A percentile compares a stretch with the other conserved stretches of the same genome.
phyloP scores from a whole-genome alignment of 1,140 invertebrate species.

The Sarcophaga bullata region DNA sequence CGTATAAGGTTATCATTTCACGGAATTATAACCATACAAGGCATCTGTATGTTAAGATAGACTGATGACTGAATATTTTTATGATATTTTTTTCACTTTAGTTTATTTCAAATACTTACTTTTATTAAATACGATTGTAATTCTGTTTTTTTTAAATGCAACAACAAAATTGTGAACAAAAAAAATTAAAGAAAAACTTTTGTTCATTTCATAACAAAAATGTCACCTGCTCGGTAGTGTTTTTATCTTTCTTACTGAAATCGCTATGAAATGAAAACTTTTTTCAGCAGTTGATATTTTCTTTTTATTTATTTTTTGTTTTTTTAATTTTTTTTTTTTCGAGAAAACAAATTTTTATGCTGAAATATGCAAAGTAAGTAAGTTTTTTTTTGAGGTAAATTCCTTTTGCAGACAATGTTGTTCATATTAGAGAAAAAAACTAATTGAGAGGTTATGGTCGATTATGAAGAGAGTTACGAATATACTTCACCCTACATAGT shows the following conservation, averaged over 20 bases:
- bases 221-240: conserved; percentile 2
- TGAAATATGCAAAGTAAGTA: background rate
- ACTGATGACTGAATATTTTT: too few relatives aligned
- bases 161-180: too few relatives aligned
- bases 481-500: too few relatives aligned
- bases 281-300: background rate
- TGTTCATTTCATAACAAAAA: background rate
- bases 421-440: conserved; percentile 1
- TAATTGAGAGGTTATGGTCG: background rate
- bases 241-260: background rate
- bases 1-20: too few relatives aligned
- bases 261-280: background rate
- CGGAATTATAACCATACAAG: too few relatives aligned
- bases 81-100: too few relatives aligned
- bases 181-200: background rate
- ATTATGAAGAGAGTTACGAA: background rate
- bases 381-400: background rate
- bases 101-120: too few relatives aligned
- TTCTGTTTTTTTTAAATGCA: too few relatives aligned
- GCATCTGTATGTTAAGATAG: too few relatives aligned
- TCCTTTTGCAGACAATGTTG: background rate
- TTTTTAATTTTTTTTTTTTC: background rate
- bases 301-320: too few relatives aligned
- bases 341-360: conserved; percentile 7
- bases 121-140: too few relatives aligned